Conservation (phyloP, 2,888 invertebrate species). For the Ametastegia equiseti region DNA sequence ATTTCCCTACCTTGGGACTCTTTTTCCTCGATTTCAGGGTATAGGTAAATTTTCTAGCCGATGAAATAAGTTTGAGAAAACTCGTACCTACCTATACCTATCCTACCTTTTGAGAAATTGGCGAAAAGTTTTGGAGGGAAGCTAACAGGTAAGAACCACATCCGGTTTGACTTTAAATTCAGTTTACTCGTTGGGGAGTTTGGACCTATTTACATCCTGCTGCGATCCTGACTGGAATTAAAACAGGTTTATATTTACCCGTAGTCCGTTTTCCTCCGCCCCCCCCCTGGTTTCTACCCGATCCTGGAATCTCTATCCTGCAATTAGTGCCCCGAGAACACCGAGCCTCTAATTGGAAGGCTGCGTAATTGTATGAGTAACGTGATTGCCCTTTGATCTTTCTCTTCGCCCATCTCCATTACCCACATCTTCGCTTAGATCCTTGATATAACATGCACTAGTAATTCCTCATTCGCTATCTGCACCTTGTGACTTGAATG, state of each 20-base stretch:
- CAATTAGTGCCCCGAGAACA: conserved; percentile 31
- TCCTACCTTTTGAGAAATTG: too few species aligned
- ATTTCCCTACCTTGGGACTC: too few species aligned
- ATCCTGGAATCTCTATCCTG: neutral
- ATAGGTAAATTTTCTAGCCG: too few species aligned
- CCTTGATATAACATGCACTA: too few species aligned
- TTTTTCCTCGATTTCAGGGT: too few species aligned
- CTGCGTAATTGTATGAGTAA: conserved; percentile 22
- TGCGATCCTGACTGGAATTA: conserved; percentile 29
- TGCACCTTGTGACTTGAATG: too few species aligned
- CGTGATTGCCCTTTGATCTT: conserved; percentile 23
- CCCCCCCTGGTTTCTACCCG: too few species aligned
- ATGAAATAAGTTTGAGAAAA: too few species aligned
- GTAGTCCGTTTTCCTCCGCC: too few species aligned
- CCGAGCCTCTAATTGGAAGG: conserved; percentile 6
- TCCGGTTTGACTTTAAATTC: conserved; percentile 7
- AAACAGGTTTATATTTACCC: conserved; percentile 18
- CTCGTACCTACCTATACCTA: too few species aligned
- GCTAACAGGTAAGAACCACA: conserved; percentile 39
- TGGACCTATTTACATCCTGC: conserved; percentile 23
- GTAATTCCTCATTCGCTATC: too few species aligned
- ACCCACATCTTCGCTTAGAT: neutral
- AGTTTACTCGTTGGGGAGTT: neutral
- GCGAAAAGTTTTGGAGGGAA: conserved; percentile 7
- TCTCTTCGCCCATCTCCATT: neutral